Evolutionary conservation across 2,888 invertebrate species (phyloP).

Genomic region (Corythucha ciliata): DNA sequence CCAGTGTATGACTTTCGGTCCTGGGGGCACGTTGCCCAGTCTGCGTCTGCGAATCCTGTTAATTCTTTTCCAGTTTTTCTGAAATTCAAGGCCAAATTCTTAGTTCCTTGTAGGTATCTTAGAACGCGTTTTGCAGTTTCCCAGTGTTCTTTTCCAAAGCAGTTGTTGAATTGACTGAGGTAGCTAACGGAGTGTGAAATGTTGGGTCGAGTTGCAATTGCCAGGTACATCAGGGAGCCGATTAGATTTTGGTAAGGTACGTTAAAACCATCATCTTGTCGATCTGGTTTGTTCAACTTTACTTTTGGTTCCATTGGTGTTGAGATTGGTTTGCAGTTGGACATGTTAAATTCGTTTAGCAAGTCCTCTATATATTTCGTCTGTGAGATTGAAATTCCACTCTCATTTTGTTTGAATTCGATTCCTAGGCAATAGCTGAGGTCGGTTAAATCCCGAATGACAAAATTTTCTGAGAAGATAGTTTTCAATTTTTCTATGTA

Average conservation of each 20-base stretch:
- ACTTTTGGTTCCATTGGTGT: slow-evolving; percentile 21
- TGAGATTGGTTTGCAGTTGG: slow-evolving; percentile 11
- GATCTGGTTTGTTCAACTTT: slow-evolving; percentile 16
- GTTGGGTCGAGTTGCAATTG: slow-evolving; percentile 22
- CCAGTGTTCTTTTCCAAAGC: slow-evolving; percentile 10
- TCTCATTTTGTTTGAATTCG: slow-evolving; percentile 7
- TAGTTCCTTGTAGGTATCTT: slow-evolving; percentile 21
- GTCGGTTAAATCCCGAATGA: slow-evolving; percentile 14
- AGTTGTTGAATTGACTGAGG: slow-evolving; percentile 16
- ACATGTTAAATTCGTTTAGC: slow-evolving; percentile 20
- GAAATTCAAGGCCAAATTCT: slow-evolving; percentile 15
- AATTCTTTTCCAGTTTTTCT: slow-evolving; percentile 10
- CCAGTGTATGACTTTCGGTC: slow-evolving; percentile 21
- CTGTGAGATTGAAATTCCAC: slow-evolving; percentile 8
- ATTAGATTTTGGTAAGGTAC: slow-evolving; percentile 28
- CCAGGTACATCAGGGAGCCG: slow-evolving; percentile 24
- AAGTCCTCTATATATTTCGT: slow-evolving; percentile 22
- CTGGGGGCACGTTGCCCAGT: slow-evolving; percentile 17
- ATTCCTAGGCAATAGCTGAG: slow-evolving; percentile 18
- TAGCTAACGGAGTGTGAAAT: slow-evolving; percentile 26
- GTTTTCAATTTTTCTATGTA: slow-evolving; percentile 2
- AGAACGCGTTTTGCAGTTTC: slow-evolving; percentile 21
- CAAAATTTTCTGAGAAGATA: slow-evolving; percentile 17
- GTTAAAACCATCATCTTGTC: background rate
- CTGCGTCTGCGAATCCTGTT: slow-evolving; percentile 16